These are phyloP conservation scores for Ochotona princeps DNA, from an alignment of 2,113 vertebrate genomes.

Conservation along the genomic window DNA sequence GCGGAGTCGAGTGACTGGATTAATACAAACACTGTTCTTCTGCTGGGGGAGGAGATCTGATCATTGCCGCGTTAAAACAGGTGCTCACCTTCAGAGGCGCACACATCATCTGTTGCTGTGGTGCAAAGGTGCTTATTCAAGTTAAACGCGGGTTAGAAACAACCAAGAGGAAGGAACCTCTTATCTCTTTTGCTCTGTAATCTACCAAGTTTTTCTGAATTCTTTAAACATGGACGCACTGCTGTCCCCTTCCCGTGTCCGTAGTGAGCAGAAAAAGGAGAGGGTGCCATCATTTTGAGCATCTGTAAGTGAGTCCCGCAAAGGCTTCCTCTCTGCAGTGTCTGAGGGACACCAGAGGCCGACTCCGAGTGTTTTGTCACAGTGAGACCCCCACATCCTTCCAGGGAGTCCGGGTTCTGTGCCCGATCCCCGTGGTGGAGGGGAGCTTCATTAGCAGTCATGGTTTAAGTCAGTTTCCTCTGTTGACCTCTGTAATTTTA, in stretches of 20 bases:
- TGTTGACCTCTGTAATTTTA: neutral
- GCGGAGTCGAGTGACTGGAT: neutral
- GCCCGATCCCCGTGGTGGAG: neutral
- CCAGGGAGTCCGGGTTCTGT: neutral
- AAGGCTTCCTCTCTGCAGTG: neutral
- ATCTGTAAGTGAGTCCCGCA: too few relatives aligned
- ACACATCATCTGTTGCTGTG: too few relatives aligned
- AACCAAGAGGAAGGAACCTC: neutral
- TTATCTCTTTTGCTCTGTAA: neutral
- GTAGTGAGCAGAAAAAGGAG: too few relatives aligned
- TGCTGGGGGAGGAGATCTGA: neutral
- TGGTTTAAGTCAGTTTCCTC: neutral
- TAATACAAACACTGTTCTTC: constrained; percentile 27
- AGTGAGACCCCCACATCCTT: neutral
- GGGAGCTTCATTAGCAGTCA: neutral
- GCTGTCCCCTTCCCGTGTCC: neutral
- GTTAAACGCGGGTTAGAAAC: neutral
- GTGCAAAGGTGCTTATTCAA: neutral
- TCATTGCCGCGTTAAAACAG: constrained; percentile 20
- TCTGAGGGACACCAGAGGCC: neutral
- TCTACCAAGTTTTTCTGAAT: neutral
- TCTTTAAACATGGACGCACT: neutral
- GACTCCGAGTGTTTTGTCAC: neutral
- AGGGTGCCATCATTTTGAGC: too few relatives aligned
- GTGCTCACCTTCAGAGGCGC: neutral